Conservation (phyloP, 2,888 invertebrate genomes). For the Parnassius smintheus region DNA sequence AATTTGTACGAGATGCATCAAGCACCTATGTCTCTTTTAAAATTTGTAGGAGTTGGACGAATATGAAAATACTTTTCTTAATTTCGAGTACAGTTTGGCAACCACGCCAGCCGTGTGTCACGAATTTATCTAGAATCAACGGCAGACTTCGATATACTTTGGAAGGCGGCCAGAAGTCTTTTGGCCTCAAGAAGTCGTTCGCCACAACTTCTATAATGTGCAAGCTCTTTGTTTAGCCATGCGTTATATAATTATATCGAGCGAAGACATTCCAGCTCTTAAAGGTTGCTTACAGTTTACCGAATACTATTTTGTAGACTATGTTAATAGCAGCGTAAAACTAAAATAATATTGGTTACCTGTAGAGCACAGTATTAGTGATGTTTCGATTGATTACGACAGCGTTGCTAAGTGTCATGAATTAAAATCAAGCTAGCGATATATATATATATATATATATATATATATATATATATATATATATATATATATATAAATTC, state of each 20-base stretch:
- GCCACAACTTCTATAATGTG: slow-evolving; percentile 60
- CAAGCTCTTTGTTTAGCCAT: slow-evolving; percentile 51
- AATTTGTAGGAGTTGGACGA: too few species aligned
- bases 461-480: too few species aligned
- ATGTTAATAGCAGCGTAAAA: not conserved
- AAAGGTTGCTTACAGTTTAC: not conserved
- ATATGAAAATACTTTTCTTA: too few species aligned
- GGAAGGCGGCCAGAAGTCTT: slow-evolving; percentile 72
- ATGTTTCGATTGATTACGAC: too few species aligned
- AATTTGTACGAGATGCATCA: too few species aligned
- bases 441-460: too few species aligned
- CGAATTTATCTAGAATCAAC: slow-evolving; percentile 42
- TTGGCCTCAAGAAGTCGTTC: slow-evolving; percentile 78
- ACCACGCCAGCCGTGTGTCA: slow-evolving; percentile 41
- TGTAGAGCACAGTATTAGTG: too few species aligned
- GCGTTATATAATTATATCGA: slow-evolving; percentile 46
- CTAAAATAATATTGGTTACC: not conserved
- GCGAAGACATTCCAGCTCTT: slow-evolving; percentile 5
- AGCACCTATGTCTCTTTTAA: too few species aligned
- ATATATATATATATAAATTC: too few species aligned
- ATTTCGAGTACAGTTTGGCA: not conserved
- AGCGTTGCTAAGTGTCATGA: too few species aligned
- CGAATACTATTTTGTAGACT: not conserved
- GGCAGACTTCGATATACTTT: slow-evolving; percentile 64
- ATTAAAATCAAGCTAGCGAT: too few species aligned